Conservation (phyloP, 2,888 invertebrate species). For the Spatulosminthurus flaviceps region DNA sequence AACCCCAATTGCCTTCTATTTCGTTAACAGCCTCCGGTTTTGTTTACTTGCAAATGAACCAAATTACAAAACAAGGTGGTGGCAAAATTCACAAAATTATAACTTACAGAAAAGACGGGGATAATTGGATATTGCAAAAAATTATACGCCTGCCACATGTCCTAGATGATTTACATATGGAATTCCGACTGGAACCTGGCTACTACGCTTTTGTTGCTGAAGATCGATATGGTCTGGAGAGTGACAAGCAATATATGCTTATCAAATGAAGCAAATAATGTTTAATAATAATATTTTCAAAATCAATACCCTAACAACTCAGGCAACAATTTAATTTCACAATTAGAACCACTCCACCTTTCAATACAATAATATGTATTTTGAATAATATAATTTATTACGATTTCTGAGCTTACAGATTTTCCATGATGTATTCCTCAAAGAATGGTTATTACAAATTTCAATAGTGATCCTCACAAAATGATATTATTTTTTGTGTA, state of each 20-base stretch:
- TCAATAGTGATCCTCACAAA: no score
- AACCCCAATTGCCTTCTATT: background rate
- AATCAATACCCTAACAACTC: no score
- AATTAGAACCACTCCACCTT: no score
- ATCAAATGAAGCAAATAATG: background rate
- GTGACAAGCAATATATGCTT: constrained; percentile 24
- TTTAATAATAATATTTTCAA: no score
- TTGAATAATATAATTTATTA: no score
- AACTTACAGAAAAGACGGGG: background rate
- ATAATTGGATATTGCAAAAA: constrained; percentile 16
- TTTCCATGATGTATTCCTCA: no score
- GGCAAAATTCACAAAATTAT: background rate
- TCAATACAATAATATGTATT: no score
- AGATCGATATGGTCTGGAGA: constrained; percentile 50
- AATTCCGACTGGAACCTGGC: constrained; percentile 22
- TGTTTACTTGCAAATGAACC: background rate
- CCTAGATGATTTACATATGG: background rate
- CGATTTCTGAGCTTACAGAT: no score
- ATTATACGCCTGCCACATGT: background rate
- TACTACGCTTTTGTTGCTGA: constrained; percentile 38
- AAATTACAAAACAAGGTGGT: background rate
- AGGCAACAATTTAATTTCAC: no score
- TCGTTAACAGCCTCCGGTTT: background rate
- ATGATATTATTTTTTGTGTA: no score
- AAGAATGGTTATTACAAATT: no score